Base-by-base conservation (phyloP, 2,888 invertebrate species). In the Saturnia japonica region DNA sequence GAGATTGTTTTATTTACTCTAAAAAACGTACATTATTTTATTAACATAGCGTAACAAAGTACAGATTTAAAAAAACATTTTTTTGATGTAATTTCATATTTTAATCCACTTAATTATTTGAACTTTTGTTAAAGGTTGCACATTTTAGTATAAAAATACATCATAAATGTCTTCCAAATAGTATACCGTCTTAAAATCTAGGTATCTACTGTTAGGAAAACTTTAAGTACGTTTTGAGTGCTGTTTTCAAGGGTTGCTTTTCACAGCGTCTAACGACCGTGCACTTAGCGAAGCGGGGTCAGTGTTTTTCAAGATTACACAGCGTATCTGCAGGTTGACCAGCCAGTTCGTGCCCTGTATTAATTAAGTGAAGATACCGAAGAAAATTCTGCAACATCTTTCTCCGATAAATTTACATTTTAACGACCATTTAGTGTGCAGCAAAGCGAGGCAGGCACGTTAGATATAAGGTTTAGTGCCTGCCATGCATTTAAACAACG, bases 401-500 rank as follows among this genome's bases (percentile, higher is more conserved):
- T 80, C 74, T 76, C 82, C 74, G 80, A 82, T 83, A 82, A 84
- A 87, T 87, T 87, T 83, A 79, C 86, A 85, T 86, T 82, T 87
- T 81, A 85, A 85, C 84, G 79, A 80, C 78, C 81, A 78, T 76
- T 81, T 80, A 83, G 79, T 80, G 81, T 85, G 85, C 85, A 86
- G 76, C 77, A 78, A 76, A 73, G 78, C 77, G 76, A 78, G 74
- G 74, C 72, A 76, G 73, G 73, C 75, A 76, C 76, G 76, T 77
- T 79, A 82, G 80, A 86, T 86, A 83, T 84, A 82, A 78, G 78
- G 72, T 77, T 75, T 72, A 79, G 74, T 72, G 73, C 78, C 74
- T 81, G 80, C 81, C 81, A 85, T 87, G 86, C 86, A 87, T 87
- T 84, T 86, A 84, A 86, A 87, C 81, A 79, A 83, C 14, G 57